Evolutionary conservation across 2,797 vertebrate genomes (phyloP).

Genomic region (Pseudopleuronectes americanus): DNA sequence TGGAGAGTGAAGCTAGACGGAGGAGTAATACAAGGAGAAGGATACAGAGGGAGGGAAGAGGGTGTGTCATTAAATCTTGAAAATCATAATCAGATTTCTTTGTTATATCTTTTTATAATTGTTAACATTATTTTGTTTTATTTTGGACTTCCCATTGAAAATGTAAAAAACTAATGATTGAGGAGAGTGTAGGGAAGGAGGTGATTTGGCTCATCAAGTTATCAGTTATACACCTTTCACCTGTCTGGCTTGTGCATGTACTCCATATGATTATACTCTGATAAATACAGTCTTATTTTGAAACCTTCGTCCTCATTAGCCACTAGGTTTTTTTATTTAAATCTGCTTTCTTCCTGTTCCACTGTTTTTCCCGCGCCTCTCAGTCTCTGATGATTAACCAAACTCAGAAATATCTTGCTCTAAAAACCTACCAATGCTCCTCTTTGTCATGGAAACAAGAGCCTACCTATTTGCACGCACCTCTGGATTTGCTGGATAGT

Average conservation of each 20-base stretch:
- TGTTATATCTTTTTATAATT: no score
- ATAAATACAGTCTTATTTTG: constrained; percentile 42
- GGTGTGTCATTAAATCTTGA: no score
- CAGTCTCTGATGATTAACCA: constrained; percentile 66
- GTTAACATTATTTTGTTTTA: no score
- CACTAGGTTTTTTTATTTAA: constrained; percentile 37
- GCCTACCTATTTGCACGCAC: constrained; percentile 60
- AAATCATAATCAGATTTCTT: no score
- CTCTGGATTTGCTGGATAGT: constrained; percentile 52
- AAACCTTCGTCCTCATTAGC: constrained; percentile 50
- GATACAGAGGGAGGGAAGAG: no score
- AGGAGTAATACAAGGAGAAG: not conserved
- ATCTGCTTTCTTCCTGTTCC: constrained; percentile 28
- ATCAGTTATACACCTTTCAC: constrained; percentile 16
- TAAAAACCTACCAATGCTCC: constrained; percentile 56
- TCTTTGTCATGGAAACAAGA: constrained; percentile 48
- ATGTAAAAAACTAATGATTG: not conserved
- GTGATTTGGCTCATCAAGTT: constrained; percentile 44
- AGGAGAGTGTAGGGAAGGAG: constrained; percentile 2
- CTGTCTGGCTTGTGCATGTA: constrained; percentile 17
- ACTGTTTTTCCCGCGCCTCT: constrained; percentile 35
- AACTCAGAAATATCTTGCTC: constrained; percentile 65
- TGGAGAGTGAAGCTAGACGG: not conserved
- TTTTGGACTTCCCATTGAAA: no score
- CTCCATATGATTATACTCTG: constrained; percentile 40